Evolutionary conservation across 2,888 invertebrate species (phyloP).

Genomic region (Phasia obesa): DNA sequence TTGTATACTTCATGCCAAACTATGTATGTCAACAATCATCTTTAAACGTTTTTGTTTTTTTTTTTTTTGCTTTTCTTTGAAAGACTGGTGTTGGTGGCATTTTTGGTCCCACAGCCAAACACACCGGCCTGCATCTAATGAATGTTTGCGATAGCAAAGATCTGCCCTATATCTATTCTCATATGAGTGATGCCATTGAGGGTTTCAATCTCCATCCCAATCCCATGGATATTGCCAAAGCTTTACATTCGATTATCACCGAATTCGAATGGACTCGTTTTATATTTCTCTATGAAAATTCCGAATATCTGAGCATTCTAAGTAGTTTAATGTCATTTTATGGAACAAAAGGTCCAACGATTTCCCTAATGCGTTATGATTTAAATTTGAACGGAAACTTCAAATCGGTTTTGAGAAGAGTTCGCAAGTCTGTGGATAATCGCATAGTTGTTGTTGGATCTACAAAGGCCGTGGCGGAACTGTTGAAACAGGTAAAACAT

Average conservation of each 20-base stretch:
- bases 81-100: conserved; percentile 90
- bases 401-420: conserved; percentile 86
- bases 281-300: conserved; percentile 86
- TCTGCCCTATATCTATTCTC: conserved; percentile 92
- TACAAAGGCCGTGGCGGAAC: conserved; percentile 84
- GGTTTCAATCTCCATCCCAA: conserved; percentile 89
- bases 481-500: conserved; percentile 83
- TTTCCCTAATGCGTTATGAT: conserved; percentile 86
- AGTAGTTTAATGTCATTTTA: conserved; percentile 88
- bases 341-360: conserved; percentile 84
- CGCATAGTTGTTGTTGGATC: conserved; percentile 89
- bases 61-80: not conserved
- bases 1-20: conserved; percentile 35
- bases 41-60: not conserved
- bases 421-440: conserved; percentile 87
- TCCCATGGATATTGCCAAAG: conserved; percentile 85
- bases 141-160: conserved; percentile 92
- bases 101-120: conserved; percentile 89
- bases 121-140: conserved; percentile 89
- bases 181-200: conserved; percentile 86
- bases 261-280: conserved; percentile 92
- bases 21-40: no score
- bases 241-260: conserved; percentile 87
- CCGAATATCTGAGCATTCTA: conserved; percentile 86
- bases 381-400: conserved; percentile 87